Base-by-base conservation (phyloP, 92 coral and sea anemone species). In the Pocillopora grandis region DNA sequence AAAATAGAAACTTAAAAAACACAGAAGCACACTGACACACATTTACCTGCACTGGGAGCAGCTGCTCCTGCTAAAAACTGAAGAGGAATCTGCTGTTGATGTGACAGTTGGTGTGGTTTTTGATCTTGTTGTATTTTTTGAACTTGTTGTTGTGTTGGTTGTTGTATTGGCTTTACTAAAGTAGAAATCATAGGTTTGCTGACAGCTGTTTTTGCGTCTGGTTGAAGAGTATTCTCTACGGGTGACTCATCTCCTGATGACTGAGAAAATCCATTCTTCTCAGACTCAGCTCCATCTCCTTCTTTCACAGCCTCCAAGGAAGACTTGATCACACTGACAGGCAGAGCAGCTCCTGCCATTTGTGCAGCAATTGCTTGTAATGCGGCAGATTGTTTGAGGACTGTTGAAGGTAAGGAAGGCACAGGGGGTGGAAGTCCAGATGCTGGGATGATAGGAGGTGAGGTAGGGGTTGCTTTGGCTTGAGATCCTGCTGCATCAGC, bases 241-340 rank as follows among this genome's bases (percentile, higher is more conserved):
- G 98, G 98, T 8, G 98, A 94, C 13, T 92, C 98, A 12, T 94
- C 98, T 61, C 90, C 95, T 19, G 98, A 94, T 3, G 98, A 94
- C 88, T 92, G 98, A 15, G 95, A 92, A 75, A 94, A 79, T 5
- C 98, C 98, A 89, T 94, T 94, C 79, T 90, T 94, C 61, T 92
- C 98, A 12, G 83, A 15, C 27, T 94, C 98, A 76, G 56, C 61
- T 65, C 90, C 81, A 10, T 92, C 89, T 15, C 18, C 35, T 58
- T 85, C 87, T 58, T 84, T 89, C 9, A 83, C 83, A 62, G 89
- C 86, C 66, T 86, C 93, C 56, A 87, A 70, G 2, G 98, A 90
- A 15, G 98, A 84, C 89, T 94, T 94, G 70, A 94, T 94, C 48
- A 94, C 98, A 86, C 98, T 94, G 66, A 94, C 98, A 64, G 98